Conservation (phyloP, 2,888 invertebrate species). For the Microctonus aethiopoides region DNA sequence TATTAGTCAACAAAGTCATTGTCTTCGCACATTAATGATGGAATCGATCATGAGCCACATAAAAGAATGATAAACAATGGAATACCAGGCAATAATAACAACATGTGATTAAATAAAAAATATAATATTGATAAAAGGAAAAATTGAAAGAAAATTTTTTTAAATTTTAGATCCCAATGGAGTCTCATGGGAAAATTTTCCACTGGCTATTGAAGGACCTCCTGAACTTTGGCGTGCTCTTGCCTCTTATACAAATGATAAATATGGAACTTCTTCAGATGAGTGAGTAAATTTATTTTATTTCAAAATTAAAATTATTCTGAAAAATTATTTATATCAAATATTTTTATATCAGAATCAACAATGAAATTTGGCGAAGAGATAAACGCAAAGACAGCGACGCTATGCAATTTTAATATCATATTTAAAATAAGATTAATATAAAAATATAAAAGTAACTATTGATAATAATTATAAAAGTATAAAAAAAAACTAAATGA, state of each 20-base stretch:
- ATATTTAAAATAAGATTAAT: background rate
- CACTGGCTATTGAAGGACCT: conserved; percentile 60
- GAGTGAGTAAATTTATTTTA: conserved; percentile 46
- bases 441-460: no score
- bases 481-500: background rate
- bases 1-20: background rate
- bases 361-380: conserved; percentile 56
- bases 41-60: conserved; percentile 6
- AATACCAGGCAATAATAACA: conserved; percentile 21
- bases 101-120: background rate
- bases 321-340: background rate
- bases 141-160: background rate
- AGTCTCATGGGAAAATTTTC: conserved; percentile 56
- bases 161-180: conserved; percentile 32
- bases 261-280: conserved; percentile 45
- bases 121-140: background rate
- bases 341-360: conserved; percentile 44
- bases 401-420: background rate
- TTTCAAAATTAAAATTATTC: background rate
- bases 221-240: conserved; percentile 60
- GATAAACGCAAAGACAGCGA: conserved; percentile 39
- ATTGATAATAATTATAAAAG: background rate
- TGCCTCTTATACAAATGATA: conserved; percentile 55
- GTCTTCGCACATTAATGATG: background rate
- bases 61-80: conserved; percentile 41